Evolutionary conservation across 2,888 invertebrate species (phyloP), one percentile per base, ranked within the genome.

Genomic region (Eremobia ochroleuca): DNA sequence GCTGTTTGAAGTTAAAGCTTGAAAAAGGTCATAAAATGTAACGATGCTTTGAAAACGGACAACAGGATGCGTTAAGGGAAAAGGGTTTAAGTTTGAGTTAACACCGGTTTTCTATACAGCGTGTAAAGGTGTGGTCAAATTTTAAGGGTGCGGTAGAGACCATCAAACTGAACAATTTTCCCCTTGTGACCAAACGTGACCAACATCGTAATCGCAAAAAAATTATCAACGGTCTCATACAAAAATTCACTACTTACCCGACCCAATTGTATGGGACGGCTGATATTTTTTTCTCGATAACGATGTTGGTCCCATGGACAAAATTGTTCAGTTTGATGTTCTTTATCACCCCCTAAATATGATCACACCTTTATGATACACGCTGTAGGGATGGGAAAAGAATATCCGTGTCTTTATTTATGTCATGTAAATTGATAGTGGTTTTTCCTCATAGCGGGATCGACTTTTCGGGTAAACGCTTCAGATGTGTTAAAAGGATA

Each of bases 1-100:
- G 59, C 76, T 81, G 78, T 88, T 80, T 87, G 79, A 81, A 81
- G 81, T 83, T 59, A 69, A 67, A 55, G 59, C 67, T 61, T 77
- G 49, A 37, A 68, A 68, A 59, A 62, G 64, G 46, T 67, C 77
- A 76, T 84, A 79, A 88, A 87, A 84, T 81, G 43, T 73, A 79
- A 81, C 43, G 73, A 72, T 77, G 73, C 61, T 58, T 76, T 77
- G 72, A 76, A 68, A 74, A 70, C 61, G 46, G 40, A 68, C 34
- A 46, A 66, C 82, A 65, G 65, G 34, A 52, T 62, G 66, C 67
- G 34, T 52, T 82, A 34, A 52, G 21, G 31, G 31, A n/a, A 34
- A 15, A 28, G 31, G 25, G 40, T 15, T n/a, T 40, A 34, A 11
- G 28, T 67, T 64, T 71, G 40, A 58, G 71, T 64, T 65, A 55